These are phyloP conservation scores for Bufo bufo DNA, from an alignment of 2,113 vertebrate species.

Conservation along the genomic window DNA sequence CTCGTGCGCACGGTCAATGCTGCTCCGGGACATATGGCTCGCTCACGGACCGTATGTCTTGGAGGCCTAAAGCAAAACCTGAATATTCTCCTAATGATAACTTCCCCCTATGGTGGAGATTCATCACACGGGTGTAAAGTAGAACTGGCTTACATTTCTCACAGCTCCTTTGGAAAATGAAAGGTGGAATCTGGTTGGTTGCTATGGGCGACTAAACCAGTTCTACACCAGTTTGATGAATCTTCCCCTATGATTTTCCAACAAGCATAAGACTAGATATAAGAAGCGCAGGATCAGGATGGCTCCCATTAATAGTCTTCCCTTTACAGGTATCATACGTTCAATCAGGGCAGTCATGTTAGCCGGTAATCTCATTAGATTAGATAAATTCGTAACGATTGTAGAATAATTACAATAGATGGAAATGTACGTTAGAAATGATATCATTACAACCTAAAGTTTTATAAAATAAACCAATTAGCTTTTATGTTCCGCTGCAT, in stretches of 20 bases:
- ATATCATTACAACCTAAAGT: background rate
- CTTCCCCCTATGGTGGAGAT: too few species aligned
- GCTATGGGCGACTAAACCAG: too few species aligned
- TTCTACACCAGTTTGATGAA: too few species aligned
- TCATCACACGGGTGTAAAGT: too few species aligned
- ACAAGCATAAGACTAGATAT: background rate
- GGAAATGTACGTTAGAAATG: background rate
- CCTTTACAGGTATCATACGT: background rate
- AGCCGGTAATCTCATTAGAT: background rate
- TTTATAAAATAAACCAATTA: slow-evolving; percentile 25
- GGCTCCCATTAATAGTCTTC: background rate
- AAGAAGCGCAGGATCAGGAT: background rate
- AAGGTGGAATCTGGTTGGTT: too few species aligned
- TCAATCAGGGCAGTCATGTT: background rate
- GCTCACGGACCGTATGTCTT: too few species aligned
- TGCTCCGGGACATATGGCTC: too few species aligned
- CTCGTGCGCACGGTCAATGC: too few species aligned
- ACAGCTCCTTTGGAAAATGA: too few species aligned
- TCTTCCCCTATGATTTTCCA: background rate
- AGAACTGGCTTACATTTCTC: too few species aligned
- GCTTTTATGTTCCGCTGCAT: background rate
- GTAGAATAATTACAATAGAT: background rate
- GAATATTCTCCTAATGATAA: too few species aligned
- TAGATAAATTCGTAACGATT: background rate
- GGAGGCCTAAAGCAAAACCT: too few species aligned